Percentiles rank a stretch among this genome's conserved stretches.
Evolutionary conservation across 2,113 vertebrate genomes (phyloP).

Genomic region (Lophius piscatorius): DNA sequence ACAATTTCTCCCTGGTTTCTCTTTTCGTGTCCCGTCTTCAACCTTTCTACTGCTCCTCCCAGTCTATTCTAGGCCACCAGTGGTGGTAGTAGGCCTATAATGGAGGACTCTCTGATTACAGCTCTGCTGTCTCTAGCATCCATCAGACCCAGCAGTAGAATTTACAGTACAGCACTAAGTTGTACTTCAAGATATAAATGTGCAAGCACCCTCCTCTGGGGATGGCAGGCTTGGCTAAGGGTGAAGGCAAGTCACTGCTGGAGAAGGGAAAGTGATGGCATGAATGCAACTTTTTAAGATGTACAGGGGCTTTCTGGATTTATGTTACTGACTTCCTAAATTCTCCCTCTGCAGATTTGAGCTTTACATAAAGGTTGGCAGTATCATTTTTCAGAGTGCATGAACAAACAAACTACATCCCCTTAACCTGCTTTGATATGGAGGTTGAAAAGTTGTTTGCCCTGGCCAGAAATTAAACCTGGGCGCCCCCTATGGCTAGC

Average conservation of each 20-base stretch:
- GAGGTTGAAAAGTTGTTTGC: not conserved
- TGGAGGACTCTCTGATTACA: conserved; percentile 71
- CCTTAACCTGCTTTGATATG: no score
- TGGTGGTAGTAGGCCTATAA: conserved; percentile 71
- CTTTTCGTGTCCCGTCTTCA: conserved; percentile 57
- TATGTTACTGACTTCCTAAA: no score
- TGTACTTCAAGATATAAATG: conserved; percentile 44
- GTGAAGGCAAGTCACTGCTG: conserved; percentile 12
- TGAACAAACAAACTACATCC: no score
- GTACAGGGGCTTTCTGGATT: not conserved
- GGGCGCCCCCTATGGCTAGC: conserved; percentile 1
- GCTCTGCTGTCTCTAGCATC: conserved; percentile 50
- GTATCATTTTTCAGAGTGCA: no score
- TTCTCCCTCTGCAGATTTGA: not conserved
- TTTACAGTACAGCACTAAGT: conserved; percentile 29
- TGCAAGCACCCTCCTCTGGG: conserved; percentile 37
- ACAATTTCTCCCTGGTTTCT: conserved; percentile 64
- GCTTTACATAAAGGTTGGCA: no score
- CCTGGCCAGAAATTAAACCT: not conserved
- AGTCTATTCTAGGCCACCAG: conserved; percentile 74
- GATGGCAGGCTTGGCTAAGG: conserved; percentile 16
- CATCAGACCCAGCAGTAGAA: conserved; percentile 33
- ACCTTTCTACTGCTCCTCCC: conserved; percentile 53
- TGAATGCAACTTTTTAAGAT: not conserved
- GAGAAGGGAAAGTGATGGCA: conserved; percentile 20